A percentile compares a stretch with the other conserved stretches of the same genome.
phyloP scores from a whole-genome alignment of 2,113 vertebrate genomes.

The Chaetodon trifascialis region DNA sequence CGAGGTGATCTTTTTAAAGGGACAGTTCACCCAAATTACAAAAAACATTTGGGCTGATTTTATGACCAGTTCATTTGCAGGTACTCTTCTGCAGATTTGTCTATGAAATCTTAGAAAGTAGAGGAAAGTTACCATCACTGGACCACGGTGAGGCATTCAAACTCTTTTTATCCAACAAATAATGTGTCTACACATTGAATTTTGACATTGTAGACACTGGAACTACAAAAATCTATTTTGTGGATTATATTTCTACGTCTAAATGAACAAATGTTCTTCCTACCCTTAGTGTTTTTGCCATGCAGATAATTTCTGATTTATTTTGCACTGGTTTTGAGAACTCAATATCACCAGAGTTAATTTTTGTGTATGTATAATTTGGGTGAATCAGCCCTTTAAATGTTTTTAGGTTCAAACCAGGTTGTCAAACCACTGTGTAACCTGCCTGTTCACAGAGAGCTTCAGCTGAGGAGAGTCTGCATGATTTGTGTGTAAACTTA shows the following conservation, averaged over 20 bases:
- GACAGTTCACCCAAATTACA: too few species aligned
- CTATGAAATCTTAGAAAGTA: not conserved
- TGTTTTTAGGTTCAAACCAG: too few species aligned
- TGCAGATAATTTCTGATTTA: not conserved
- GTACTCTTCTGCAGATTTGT: not conserved
- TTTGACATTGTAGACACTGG: not conserved
- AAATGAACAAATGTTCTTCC: not conserved
- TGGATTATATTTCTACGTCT: not conserved
- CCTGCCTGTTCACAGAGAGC: not conserved
- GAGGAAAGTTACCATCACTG: too few species aligned
- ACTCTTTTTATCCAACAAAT: not conserved
- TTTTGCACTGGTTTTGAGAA: too few species aligned
- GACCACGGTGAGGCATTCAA: too few species aligned
- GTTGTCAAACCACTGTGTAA: not conserved
- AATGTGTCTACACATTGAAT: not conserved
- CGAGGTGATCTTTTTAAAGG: not conserved
- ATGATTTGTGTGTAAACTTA: too few species aligned
- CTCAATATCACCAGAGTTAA: too few species aligned
- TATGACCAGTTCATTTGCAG: not conserved
- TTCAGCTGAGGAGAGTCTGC: not conserved
- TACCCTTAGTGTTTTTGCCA: not conserved
- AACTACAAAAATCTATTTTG: not conserved
- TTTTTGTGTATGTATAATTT: too few species aligned
- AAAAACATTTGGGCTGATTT: not conserved
- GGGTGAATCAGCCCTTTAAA: too few species aligned